phyloP scores from a whole-genome alignment of 64 coral and sea anemone genomes.

The Orbicella faveolata region DNA sequence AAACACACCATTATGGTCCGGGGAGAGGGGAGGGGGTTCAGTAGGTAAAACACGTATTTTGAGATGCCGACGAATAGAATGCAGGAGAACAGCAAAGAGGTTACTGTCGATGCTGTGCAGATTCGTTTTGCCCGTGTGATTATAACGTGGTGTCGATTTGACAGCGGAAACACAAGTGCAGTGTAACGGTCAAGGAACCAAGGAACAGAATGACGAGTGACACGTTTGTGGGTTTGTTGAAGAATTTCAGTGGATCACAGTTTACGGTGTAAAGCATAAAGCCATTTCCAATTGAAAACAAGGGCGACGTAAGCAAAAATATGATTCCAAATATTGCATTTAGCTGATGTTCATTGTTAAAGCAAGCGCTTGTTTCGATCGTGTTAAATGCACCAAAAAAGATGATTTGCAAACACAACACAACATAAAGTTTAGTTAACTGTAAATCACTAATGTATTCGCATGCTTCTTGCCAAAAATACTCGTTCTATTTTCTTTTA shows the following conservation, averaged over 20 bases:
- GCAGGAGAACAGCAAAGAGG: not conserved
- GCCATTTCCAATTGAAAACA: not conserved
- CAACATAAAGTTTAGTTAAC: no score
- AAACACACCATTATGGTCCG: not conserved
- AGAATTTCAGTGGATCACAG: slow-evolving; percentile 2
- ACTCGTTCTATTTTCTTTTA: no score
- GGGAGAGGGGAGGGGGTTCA: not conserved
- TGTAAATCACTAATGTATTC: no score
- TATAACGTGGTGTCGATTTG: not conserved
- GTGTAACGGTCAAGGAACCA: not conserved
- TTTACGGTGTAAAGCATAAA: slow-evolving; percentile 11
- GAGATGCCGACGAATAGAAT: slow-evolving; percentile 3
- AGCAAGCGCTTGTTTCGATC: not conserved
- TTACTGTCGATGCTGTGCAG: not conserved
- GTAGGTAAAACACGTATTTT: not conserved
- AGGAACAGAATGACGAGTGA: not conserved
- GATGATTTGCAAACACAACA: no score
- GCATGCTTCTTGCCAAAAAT: no score
- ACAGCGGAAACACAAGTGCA: not conserved
- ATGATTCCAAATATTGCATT: not conserved
- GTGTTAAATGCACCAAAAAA: not conserved
- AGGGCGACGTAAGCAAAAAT: not conserved
- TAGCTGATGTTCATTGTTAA: not conserved
- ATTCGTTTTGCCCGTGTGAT: not conserved
- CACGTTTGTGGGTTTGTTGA: slow-evolving; percentile 21